Evolutionary conservation across 2,888 invertebrate species (phyloP).

Genomic region (Oxycera nigricornis): DNA sequence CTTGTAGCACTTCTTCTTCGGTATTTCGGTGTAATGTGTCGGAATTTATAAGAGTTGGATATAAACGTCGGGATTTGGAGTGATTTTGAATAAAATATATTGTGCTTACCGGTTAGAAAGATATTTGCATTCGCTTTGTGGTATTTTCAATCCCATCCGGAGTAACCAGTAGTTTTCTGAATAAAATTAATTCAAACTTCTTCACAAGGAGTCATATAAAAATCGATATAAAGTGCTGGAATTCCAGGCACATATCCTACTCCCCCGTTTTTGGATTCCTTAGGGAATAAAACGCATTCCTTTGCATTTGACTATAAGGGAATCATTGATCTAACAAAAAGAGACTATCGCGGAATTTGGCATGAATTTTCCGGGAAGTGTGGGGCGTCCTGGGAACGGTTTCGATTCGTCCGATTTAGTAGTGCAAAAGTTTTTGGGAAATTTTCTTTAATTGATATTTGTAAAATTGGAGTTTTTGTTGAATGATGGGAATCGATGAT

Average conservation of each 20-base stretch:
- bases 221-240: constrained; percentile 17
- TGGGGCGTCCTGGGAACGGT: neutral
- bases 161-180: too few relatives aligned
- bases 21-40: constrained; percentile 12
- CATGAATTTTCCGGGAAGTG: neutral
- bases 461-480: neutral
- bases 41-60: neutral
- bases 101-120: too few relatives aligned
- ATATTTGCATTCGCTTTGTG: too few relatives aligned
- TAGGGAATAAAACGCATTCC: constrained; percentile 19
- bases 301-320: neutral
- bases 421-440: neutral
- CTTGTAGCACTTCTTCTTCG: neutral
- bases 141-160: too few relatives aligned
- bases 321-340: constrained; percentile 41
- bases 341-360: neutral
- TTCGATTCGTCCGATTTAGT: neutral
- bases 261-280: neutral
- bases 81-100: too few relatives aligned
- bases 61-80: neutral
- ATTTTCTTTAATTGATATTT: neutral
- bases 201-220: neutral
- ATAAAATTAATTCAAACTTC: neutral
- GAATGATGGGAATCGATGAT: constrained; percentile 44
- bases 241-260: neutral